phyloP scores from a whole-genome alignment of 2,888 invertebrate genomes.

The Torymus auratus region DNA sequence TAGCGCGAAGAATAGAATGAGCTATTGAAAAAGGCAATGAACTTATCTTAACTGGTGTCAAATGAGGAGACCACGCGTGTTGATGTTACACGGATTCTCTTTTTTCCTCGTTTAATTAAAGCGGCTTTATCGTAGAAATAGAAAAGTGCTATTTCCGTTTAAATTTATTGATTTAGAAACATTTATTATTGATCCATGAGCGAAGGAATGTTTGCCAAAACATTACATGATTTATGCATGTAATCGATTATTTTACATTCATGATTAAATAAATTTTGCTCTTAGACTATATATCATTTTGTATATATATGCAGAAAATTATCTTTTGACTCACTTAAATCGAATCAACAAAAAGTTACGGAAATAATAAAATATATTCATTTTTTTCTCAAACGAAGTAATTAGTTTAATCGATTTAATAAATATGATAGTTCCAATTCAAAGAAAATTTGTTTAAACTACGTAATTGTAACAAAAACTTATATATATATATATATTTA shows the following conservation, averaged over 20 bases:
- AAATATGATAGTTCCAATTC: neutral
- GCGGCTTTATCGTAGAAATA: too few species aligned
- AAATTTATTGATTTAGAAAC: too few species aligned
- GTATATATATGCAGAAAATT: neutral
- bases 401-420: neutral
- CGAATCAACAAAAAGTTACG: neutral
- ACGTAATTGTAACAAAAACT: conserved; percentile 17
- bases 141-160: too few species aligned
- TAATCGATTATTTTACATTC: too few species aligned
- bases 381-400: neutral
- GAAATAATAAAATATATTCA: neutral
- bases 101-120: too few species aligned
- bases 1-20: conserved; percentile 15
- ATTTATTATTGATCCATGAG: too few species aligned
- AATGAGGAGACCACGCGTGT: neutral
- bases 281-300: neutral
- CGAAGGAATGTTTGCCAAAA: too few species aligned
- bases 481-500: conserved; percentile 42
- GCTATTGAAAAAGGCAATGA: conserved; percentile 13
- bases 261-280: neutral
- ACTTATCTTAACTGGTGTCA: conserved; percentile 20
- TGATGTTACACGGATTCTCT: too few species aligned
- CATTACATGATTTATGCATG: too few species aligned
- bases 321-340: neutral
- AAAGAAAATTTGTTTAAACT: neutral